Evolutionary conservation across 2,113 vertebrate genomes (phyloP).

Genomic region (Serilophus lunatus): DNA sequence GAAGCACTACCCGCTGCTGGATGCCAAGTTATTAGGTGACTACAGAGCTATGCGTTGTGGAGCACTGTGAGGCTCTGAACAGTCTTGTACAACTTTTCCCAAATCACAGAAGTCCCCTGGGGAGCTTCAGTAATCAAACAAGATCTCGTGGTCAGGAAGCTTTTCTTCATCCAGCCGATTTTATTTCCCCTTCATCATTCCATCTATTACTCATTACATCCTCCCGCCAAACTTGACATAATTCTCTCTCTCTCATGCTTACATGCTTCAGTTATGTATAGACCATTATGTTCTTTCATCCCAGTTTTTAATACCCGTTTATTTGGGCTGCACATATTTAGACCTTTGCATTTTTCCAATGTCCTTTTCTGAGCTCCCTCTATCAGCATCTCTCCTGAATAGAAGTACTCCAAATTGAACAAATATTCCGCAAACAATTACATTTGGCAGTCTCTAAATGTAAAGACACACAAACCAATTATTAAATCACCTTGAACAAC

Average conservation of each 20-base stretch:
- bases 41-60: slow-evolving; percentile 37
- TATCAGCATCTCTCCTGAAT: neutral
- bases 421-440: neutral
- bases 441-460: neutral
- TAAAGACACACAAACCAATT: neutral
- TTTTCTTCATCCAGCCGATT: slow-evolving; percentile 55
- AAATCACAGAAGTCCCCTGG: slow-evolving; percentile 56
- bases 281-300: neutral
- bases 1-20: neutral
- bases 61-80: neutral
- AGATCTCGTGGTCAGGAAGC: slow-evolving; percentile 60
- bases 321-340: neutral
- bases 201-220: slow-evolving; percentile 66
- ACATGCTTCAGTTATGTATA: neutral
- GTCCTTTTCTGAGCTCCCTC: neutral
- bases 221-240: slow-evolving; percentile 46
- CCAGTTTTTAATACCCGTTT: neutral
- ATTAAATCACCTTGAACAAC: slow-evolving; percentile 58
- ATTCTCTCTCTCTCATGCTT: slow-evolving; percentile 22
- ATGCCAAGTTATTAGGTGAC: slow-evolving; percentile 2
- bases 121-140: slow-evolving; percentile 57
- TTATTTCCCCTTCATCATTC: slow-evolving; percentile 60
- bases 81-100: slow-evolving; percentile 55
- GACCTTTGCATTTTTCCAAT: neutral
- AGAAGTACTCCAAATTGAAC: neutral